These are phyloP conservation scores for Oegoconia quadripuncta DNA, from an alignment of 2,888 invertebrate genomes.

Conservation along the genomic window DNA sequence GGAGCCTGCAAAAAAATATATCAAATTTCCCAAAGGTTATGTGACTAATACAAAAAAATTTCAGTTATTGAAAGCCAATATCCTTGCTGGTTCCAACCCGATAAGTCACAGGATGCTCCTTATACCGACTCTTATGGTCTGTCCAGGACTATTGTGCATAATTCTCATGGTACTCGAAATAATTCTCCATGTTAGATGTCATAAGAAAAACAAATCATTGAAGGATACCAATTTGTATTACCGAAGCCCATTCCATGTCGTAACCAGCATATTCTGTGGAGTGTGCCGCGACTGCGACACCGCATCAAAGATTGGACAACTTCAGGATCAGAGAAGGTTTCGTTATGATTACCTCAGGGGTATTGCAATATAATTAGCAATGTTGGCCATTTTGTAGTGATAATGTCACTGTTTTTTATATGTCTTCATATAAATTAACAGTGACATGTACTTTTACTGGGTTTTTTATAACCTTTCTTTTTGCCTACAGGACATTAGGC, in stretches of 20 bases:
- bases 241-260: constrained; percentile 83
- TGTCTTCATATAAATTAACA: no score
- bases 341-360: constrained; percentile 62
- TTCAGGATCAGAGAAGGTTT: constrained; percentile 80
- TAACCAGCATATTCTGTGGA: constrained; percentile 84
- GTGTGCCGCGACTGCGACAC: constrained; percentile 81
- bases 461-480: no score
- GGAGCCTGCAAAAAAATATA: constrained; percentile 24
- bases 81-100: constrained; percentile 55
- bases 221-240: constrained; percentile 80
- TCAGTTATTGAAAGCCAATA: constrained; percentile 52
- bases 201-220: constrained; percentile 81
- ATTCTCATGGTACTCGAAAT: constrained; percentile 78
- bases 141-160: constrained; percentile 72
- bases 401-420: no score
- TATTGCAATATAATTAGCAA: constrained; percentile 38
- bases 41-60: constrained; percentile 53
- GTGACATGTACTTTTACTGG: no score
- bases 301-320: constrained; percentile 80
- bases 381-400: no score
- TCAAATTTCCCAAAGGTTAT: constrained; percentile 45
- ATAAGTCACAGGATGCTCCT: constrained; percentile 75
- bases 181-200: constrained; percentile 83
- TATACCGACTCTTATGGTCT: constrained; percentile 79
- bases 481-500: no score